These are phyloP conservation scores for Portevinia maculata DNA, from an alignment of 2,888 invertebrate genomes.

Conservation along the genomic window DNA sequence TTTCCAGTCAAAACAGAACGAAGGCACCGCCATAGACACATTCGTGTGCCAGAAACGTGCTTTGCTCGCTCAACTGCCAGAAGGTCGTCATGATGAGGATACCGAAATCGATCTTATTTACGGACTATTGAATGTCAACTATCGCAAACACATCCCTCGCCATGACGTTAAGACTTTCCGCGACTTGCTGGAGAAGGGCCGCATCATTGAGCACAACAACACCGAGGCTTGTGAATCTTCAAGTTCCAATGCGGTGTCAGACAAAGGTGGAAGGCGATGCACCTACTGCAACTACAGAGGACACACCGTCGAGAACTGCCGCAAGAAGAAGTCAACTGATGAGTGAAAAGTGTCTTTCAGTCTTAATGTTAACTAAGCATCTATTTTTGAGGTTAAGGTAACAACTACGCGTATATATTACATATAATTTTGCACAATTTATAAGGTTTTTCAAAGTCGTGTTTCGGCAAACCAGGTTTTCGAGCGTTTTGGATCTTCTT, in stretches of 20 bases:
- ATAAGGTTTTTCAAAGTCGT: conserved; percentile 34
- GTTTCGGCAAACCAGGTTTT: conserved; percentile 3
- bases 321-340: conserved; percentile 74
- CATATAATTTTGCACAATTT: conserved; percentile 36
- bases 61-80: conserved; percentile 54
- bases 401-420: background rate
- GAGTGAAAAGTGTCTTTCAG: background rate
- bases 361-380: background rate
- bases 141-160: conserved; percentile 52
- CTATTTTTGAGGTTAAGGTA: conserved; percentile 9
- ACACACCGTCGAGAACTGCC: conserved; percentile 78
- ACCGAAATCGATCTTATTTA: conserved; percentile 60
- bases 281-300: conserved; percentile 80
- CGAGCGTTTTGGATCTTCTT: background rate
- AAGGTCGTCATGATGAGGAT: conserved; percentile 47
- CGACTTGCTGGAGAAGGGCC: conserved; percentile 53
- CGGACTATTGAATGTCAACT: conserved; percentile 51
- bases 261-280: conserved; percentile 77
- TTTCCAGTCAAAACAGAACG: conserved; percentile 78
- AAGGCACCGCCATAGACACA: conserved; percentile 77
- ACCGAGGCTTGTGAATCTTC: conserved; percentile 75
- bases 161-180: conserved; percentile 45
- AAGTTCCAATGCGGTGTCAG: conserved; percentile 75
- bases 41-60: conserved; percentile 80
- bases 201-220: conserved; percentile 79